Conservation (phyloP, 2,797 vertebrate genomes). For the Onychomys torridus region DNA sequence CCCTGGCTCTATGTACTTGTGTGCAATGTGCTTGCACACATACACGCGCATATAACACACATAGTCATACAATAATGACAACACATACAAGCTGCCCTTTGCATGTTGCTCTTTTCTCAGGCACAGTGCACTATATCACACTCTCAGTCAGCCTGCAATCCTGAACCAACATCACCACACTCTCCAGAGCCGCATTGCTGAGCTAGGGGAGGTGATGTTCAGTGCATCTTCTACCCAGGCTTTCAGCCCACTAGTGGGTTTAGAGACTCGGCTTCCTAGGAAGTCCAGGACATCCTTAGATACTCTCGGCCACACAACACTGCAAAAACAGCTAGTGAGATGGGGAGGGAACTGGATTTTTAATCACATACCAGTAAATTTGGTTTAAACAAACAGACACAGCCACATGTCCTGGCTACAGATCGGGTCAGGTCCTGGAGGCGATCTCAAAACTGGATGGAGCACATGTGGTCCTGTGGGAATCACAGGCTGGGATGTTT, state of each 20-base stretch:
- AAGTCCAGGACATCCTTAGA: background rate
- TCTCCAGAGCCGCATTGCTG: background rate
- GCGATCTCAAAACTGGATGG: background rate
- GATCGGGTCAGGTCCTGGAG: too few species aligned
- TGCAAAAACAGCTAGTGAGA: background rate
- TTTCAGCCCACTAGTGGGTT: background rate
- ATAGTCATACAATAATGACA: too few species aligned
- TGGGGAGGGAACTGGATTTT: background rate
- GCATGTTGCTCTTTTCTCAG: background rate
- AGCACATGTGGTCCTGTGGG: rapidly evolving
- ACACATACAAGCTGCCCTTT: background rate
- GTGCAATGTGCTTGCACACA: background rate
- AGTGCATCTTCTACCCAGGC: too few species aligned
- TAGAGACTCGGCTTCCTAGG: background rate
- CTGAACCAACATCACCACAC: background rate
- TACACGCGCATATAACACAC: background rate
- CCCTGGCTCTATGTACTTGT: background rate
- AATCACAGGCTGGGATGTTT: rapidly evolving
- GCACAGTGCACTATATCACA: rapidly evolving
- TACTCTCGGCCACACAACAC: background rate
- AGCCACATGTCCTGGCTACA: background rate
- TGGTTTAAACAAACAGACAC: background rate
- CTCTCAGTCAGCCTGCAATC: background rate
- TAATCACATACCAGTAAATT: background rate
- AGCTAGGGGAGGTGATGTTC: background rate